Evolutionary conservation across 1,140 invertebrate species (phyloP).

Genomic region (Drosophila sp.): DNA sequence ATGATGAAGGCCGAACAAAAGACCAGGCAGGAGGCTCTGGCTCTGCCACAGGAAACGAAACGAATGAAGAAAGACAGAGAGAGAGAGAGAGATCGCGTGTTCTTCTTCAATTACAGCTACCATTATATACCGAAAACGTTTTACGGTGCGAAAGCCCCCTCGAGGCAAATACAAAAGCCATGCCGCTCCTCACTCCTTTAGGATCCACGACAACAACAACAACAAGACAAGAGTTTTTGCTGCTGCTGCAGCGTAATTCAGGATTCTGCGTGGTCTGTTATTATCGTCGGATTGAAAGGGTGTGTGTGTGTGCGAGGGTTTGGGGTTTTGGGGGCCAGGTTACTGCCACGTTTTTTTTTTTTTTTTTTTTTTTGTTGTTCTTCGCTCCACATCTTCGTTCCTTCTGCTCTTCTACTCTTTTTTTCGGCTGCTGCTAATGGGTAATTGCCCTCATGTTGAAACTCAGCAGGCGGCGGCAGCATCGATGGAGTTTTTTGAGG

Average conservation of each 20-base stretch:
- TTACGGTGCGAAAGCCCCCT: conserved; percentile 34
- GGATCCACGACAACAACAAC: not conserved
- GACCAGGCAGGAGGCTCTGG: conserved; percentile 2
- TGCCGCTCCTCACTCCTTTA: conserved; percentile 8
- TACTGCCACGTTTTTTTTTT: conserved; percentile 47
- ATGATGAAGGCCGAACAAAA: conserved; percentile 22
- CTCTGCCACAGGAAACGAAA: conserved; percentile 2
- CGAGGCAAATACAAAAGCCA: conserved; percentile 16
- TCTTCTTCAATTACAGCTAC: conserved; percentile 67
- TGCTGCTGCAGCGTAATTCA: conserved; percentile 65
- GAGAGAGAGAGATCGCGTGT: conserved; percentile 50
- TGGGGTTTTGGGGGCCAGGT: conserved; percentile 54
- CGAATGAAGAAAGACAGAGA: conserved; percentile 8
- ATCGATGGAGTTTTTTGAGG: not conserved
- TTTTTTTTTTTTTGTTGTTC: conserved; percentile 24
- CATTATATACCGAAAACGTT: conserved; percentile 62
- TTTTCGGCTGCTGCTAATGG: conserved; percentile 53
- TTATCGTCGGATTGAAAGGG: conserved; percentile 48
- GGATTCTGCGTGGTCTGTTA: conserved; percentile 64
- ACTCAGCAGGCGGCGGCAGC: conserved; percentile 12
- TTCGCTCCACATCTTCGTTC: conserved; percentile 22
- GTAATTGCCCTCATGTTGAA: conserved; percentile 32
- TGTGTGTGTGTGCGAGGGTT: not conserved
- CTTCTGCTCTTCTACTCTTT: not conserved
- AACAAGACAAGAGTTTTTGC: not conserved